Evolutionary conservation across 2,888 invertebrate species (phyloP).

Genomic region (Muschampia plurimacula): DNA sequence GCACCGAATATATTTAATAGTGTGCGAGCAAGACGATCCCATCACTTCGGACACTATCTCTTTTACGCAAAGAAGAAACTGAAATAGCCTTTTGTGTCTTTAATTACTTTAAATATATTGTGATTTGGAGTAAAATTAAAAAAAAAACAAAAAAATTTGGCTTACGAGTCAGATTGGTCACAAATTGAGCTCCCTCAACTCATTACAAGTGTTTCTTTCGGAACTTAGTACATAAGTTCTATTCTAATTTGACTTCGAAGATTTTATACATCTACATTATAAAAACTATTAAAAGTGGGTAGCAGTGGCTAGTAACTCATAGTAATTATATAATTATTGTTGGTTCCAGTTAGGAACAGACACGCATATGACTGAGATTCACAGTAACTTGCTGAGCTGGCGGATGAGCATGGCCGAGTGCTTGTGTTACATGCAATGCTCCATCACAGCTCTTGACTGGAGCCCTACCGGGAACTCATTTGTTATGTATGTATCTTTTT

Average conservation of each 20-base stretch:
- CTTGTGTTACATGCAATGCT: constrained; percentile 55
- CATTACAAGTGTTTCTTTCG: too few relatives aligned
- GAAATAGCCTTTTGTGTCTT: too few relatives aligned
- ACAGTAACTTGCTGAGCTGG: constrained; percentile 60
- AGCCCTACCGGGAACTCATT: constrained; percentile 78
- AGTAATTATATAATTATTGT: not conserved
- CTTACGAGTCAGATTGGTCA: too few relatives aligned
- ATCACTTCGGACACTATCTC: too few relatives aligned
- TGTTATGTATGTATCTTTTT: constrained; percentile 60
- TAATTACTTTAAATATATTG: too few relatives aligned
- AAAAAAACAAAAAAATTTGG: too few relatives aligned
- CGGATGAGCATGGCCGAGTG: constrained; percentile 52
- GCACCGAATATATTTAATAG: too few relatives aligned
- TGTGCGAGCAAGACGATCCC: too few relatives aligned
- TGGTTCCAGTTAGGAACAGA: constrained; percentile 67
- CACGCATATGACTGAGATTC: constrained; percentile 60
- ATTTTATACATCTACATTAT: not conserved
- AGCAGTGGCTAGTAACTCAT: not conserved
- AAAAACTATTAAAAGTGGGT: not conserved
- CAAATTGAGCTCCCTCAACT: too few relatives aligned
- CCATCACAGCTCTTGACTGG: constrained; percentile 74
- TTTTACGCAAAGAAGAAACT: too few relatives aligned
- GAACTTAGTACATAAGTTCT: not conserved
- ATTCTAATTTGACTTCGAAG: too few relatives aligned
- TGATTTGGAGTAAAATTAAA: too few relatives aligned